Percentiles rank a stretch among this genome's conserved stretches.
Evolutionary conservation across 2,888 invertebrate genomes (phyloP).

Genomic region (Apotomis capreana): DNA sequence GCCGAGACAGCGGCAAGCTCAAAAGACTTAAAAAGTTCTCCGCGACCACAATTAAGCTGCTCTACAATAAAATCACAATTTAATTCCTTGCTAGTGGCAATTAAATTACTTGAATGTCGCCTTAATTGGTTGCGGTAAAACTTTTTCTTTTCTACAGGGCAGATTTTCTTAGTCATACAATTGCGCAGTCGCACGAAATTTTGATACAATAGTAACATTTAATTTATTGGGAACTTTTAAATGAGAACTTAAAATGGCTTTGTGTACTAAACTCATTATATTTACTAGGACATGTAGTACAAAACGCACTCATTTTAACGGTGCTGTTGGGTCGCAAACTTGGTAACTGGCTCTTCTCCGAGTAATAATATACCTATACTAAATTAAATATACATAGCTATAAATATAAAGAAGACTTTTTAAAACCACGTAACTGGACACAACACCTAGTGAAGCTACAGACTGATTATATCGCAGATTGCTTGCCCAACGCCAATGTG

Average conservation of each 20-base stretch:
- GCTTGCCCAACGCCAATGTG: conserved; percentile 16
- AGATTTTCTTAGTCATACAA: conserved; percentile 44
- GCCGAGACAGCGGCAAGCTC: conserved; percentile 53
- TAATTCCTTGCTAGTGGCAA: conserved; percentile 69
- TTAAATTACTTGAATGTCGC: conserved; percentile 68
- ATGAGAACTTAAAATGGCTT: background rate
- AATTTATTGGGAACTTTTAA: conserved; percentile 27
- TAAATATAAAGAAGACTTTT: background rate
- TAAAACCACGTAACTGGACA: background rate
- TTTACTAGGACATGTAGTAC: conserved; percentile 20
- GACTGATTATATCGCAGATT: conserved; percentile 28
- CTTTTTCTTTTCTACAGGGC: conserved; percentile 30
- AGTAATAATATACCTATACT: too few species aligned
- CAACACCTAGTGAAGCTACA: conserved; percentile 4
- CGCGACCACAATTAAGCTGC: conserved; percentile 65
- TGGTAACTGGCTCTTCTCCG: background rate
- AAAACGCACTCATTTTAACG: background rate
- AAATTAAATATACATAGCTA: background rate
- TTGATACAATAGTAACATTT: conserved; percentile 32
- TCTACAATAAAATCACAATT: conserved; percentile 72
- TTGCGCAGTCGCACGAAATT: conserved; percentile 55
- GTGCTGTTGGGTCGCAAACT: background rate
- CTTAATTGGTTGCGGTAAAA: conserved; percentile 61
- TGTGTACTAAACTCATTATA: conserved; percentile 15
- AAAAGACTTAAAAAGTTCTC: conserved; percentile 67